Evolutionary conservation across 2,113 vertebrate genomes (phyloP).

Genomic region (rat (Rattus norvegicus)): GRCr8 NC_086019.1:155641501-155642000

Average conservation of each 20-base stretch:
- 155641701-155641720: not conserved
- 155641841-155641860: not conserved
- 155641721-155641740: not conserved
- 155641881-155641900: not conserved
- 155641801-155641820: not conserved
- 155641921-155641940: not conserved
- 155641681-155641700: not conserved
- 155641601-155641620: not conserved
- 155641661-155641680: not conserved
- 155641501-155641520: not conserved
- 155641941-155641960: constrained; percentile 12
- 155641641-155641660: not conserved
- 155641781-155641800: not conserved
- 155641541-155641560: not conserved
- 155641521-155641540: not conserved
- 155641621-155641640: not conserved
- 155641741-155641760: not conserved
- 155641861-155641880: not conserved
- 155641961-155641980: not conserved
- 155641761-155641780: not conserved
- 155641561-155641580: not conserved
- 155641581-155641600: not conserved
- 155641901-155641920: not conserved
- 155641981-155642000: not conserved
- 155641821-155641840: constrained; percentile 4